Evolutionary conservation across 2,888 invertebrate species (phyloP).

Genomic region (Hololepta plana): DNA sequence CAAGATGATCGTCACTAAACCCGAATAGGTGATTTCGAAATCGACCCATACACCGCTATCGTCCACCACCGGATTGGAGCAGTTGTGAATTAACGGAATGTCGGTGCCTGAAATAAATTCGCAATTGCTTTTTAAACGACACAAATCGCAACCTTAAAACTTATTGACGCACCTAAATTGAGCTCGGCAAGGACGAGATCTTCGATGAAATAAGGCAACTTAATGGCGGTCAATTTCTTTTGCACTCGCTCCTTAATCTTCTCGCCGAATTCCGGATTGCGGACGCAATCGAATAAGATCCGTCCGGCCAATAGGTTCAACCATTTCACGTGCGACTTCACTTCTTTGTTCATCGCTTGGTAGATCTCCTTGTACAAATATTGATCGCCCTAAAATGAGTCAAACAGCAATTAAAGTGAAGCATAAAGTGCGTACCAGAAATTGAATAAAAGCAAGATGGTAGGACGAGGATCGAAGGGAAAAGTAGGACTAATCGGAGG

Average conservation of each 20-base stretch:
- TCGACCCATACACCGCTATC: constrained; percentile 80
- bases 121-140: background rate
- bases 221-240: constrained; percentile 69
- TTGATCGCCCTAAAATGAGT: no score
- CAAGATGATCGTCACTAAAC: constrained; percentile 60
- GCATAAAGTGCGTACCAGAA: no score
- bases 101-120: constrained; percentile 14
- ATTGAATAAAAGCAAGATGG: no score
- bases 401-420: no score
- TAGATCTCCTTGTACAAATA: no score
- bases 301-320: constrained; percentile 55
- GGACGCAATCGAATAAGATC: constrained; percentile 66
- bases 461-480: no score
- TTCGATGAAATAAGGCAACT: constrained; percentile 78
- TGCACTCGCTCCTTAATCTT: constrained; percentile 65
- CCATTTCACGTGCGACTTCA: no score
- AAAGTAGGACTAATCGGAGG: no score
- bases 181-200: constrained; percentile 60
- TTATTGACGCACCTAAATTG: constrained; percentile 35
- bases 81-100: constrained; percentile 46
- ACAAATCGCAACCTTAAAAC: no score
- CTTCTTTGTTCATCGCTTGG: no score
- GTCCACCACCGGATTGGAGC: constrained; percentile 49
- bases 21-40: constrained; percentile 62
- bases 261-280: constrained; percentile 47